phyloP scores from a whole-genome alignment of 2,888 invertebrate species.

The Aphidoletes aphidimyza region DNA sequence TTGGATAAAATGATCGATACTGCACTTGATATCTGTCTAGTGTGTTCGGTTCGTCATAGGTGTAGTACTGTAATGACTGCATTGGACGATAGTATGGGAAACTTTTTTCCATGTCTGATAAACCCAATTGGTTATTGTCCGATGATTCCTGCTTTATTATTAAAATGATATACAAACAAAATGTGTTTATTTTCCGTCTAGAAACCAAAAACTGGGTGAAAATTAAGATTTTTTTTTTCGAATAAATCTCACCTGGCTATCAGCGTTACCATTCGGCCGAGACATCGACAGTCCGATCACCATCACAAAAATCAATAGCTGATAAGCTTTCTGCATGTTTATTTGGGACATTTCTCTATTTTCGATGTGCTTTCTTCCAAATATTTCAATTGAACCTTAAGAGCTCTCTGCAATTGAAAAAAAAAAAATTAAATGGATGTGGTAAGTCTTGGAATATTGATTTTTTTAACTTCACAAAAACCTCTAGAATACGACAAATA shows the following conservation, averaged over 20 bases:
- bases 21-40: constrained; percentile 64
- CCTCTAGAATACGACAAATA: no score
- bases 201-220: neutral
- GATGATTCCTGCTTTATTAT: constrained; percentile 56
- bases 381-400: neutral
- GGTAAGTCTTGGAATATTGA: neutral
- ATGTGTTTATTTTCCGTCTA: neutral
- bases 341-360: neutral
- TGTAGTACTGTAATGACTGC: neutral
- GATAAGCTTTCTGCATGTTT: constrained; percentile 56
- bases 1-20: neutral
- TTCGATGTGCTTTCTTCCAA: neutral
- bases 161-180: neutral
- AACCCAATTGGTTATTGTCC: constrained; percentile 57
- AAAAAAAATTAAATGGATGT: neutral
- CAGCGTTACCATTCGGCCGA: constrained; percentile 58
- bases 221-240: neutral
- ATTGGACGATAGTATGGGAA: constrained; percentile 60
- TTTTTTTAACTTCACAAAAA: neutral
- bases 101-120: constrained; percentile 59
- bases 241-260: constrained; percentile 58
- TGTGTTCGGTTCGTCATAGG: constrained; percentile 61
- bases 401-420: neutral
- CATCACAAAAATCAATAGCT: constrained; percentile 57
- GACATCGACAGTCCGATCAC: constrained; percentile 56